Percentiles rank a stretch among this genome's conserved stretches.
These are phyloP conservation scores for Tipula lateralis DNA, from an alignment of 2,888 invertebrate species.

Conservation along the genomic window DNA sequence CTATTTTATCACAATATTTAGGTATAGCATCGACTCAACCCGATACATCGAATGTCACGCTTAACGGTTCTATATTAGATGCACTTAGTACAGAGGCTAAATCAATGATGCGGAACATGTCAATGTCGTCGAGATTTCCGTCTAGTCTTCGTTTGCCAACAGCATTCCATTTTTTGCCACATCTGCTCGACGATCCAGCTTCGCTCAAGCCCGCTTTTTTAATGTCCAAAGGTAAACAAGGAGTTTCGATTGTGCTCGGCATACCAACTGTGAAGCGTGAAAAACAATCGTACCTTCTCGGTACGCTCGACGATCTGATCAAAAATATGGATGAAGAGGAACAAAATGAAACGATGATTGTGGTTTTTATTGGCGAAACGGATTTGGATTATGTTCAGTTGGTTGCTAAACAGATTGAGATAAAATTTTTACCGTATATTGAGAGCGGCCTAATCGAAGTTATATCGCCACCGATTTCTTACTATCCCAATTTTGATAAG, in stretches of 20 bases:
- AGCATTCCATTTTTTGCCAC: slow-evolving; percentile 80
- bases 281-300: slow-evolving; percentile 78
- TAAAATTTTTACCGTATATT: slow-evolving; percentile 68
- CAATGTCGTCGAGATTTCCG: slow-evolving; percentile 51
- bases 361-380: slow-evolving; percentile 84
- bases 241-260: slow-evolving; percentile 76
- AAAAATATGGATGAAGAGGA: slow-evolving; percentile 69
- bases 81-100: slow-evolving; percentile 50
- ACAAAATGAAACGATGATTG: slow-evolving; percentile 72
- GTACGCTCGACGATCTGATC: slow-evolving; percentile 78
- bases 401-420: slow-evolving; percentile 70
- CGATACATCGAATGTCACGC: slow-evolving; percentile 34
- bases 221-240: slow-evolving; percentile 66
- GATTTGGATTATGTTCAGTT: slow-evolving; percentile 70
- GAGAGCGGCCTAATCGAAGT: slow-evolving; percentile 82
- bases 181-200: slow-evolving; percentile 71
- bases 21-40: slow-evolving; percentile 47
- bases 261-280: slow-evolving; percentile 86
- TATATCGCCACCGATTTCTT: slow-evolving; percentile 75
- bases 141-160: slow-evolving; percentile 66
- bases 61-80: slow-evolving; percentile 41
- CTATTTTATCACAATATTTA: slow-evolving; percentile 62
- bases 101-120: slow-evolving; percentile 50
- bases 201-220: slow-evolving; percentile 75
- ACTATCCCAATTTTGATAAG: slow-evolving; percentile 80